Base-by-base conservation (phyloP, 2,797 vertebrate genomes). In the Clarias fuscus region DNA sequence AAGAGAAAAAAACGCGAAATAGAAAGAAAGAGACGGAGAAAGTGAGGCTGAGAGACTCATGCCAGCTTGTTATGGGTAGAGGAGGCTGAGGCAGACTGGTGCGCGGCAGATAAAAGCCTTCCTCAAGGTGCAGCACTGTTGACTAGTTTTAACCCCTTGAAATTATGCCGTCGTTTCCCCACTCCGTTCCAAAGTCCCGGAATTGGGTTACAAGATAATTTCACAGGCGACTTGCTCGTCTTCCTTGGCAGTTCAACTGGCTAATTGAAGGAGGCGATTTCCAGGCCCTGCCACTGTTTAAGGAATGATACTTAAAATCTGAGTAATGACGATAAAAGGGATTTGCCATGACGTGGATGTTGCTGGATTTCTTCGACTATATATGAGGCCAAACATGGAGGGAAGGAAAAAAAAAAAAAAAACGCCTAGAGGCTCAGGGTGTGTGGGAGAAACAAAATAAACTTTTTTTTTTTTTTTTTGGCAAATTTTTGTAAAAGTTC, bases 181-280 rank as follows among this genome's bases (percentile, higher is more conserved):
- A 95, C 93, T 94, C 93, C 89, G 92, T 94, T 95, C 94, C 94
- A 96, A 95, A 96, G 92, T 95, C 94, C 93, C 92, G 94, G 95
- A 96, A 96, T 95, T 95, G 95, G 95, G 95, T 96, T 95, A 95
- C 93, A 93, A 94, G 93, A 96, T 96, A 94, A 96, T 96, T 96
- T 96, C 95, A 96, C 95, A 96, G 94, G 94, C 94, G 95, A 96
- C 94, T 96, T 96, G 95, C 95, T 96, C 95, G 94, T 95, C 94
- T 96, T 95, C 94, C 95, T 96, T 96, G 94, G 92, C 94, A 96
- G 95, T 96, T 94, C 95, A 96, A 95, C 94, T 96, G 95, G 92
- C 94, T 95, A 96, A 96, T 95, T 95, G 94, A 96, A 95, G 93
- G 92, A 93, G 93, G 93, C 93, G 93, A 94, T 95, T 94, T 95